phyloP scores from a whole-genome alignment of 2,113 vertebrate species.

The Blennius ocellaris region DNA sequence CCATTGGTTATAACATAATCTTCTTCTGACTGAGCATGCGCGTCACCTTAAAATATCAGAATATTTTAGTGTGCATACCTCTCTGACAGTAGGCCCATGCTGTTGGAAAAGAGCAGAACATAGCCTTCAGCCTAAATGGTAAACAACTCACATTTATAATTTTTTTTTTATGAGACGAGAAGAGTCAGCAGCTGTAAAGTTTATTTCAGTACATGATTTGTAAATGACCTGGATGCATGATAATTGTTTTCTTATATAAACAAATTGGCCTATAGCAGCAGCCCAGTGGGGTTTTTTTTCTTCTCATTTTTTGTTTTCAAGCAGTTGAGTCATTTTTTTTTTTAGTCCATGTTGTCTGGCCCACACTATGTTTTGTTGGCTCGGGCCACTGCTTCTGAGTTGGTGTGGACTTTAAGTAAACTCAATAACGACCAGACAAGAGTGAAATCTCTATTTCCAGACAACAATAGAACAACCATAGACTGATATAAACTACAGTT shows the following conservation, averaged over 20 bases:
- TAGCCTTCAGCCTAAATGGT: slow-evolving; percentile 65
- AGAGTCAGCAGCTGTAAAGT: slow-evolving; percentile 30
- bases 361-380: slow-evolving; percentile 52
- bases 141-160: slow-evolving; percentile 69
- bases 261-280: slow-evolving; percentile 16
- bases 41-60: slow-evolving; percentile 69
- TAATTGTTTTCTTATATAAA: slow-evolving; percentile 29
- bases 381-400: slow-evolving; percentile 55
- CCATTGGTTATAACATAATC: slow-evolving; percentile 73
- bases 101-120: slow-evolving; percentile 71
- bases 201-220: slow-evolving; percentile 34
- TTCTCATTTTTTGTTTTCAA: slow-evolving; percentile 9
- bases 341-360: slow-evolving; percentile 53
- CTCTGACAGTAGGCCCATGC: slow-evolving; percentile 63
- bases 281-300: background rate
- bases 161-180: slow-evolving; percentile 47
- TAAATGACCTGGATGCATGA: slow-evolving; percentile 47
- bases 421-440: slow-evolving; percentile 65
- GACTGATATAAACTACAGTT: background rate
- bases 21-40: slow-evolving; percentile 76
- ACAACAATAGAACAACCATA: slow-evolving; percentile 5
- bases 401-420: slow-evolving; percentile 66
- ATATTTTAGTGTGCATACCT: slow-evolving; percentile 66
- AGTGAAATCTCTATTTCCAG: slow-evolving; percentile 15
- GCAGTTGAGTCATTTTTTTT: slow-evolving; percentile 12